These are phyloP conservation scores for Rosalia funebris DNA, from an alignment of 2,888 invertebrate species.

Conservation along the genomic window DNA sequence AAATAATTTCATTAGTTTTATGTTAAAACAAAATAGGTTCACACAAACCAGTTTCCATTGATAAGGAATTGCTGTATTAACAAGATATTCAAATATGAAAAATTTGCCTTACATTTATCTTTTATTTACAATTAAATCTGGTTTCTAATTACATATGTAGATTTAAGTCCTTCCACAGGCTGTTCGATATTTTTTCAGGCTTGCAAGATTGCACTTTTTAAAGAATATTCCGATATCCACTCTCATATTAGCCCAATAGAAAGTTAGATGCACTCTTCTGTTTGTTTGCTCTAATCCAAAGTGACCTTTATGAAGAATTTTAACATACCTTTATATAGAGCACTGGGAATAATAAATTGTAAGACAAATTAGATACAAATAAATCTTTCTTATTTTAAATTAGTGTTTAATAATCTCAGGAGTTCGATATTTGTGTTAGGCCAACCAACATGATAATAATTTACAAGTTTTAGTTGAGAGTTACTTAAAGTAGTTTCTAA, in stretches of 20 bases:
- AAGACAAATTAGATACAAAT: conserved; percentile 8
- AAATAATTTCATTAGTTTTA: too few species aligned
- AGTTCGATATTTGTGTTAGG: neutral
- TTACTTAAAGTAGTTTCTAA: neutral
- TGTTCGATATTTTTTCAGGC: too few species aligned
- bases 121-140: too few species aligned
- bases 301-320: conserved; percentile 23
- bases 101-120: too few species aligned
- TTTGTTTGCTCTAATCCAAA: conserved; percentile 26
- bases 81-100: too few species aligned
- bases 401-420: neutral
- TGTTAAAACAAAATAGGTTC: too few species aligned
- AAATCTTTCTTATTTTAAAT: neutral
- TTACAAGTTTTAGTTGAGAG: neutral
- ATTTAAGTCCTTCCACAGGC: too few species aligned
- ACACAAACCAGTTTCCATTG: too few species aligned
- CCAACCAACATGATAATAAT: conserved; percentile 1
- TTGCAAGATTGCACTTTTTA: conserved; percentile 11
- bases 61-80: too few species aligned
- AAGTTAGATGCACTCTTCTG: conserved; percentile 17
- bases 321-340: conserved; percentile 12
- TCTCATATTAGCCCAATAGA: conserved; percentile 19
- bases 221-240: conserved; percentile 13
- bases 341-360: conserved; percentile 17
- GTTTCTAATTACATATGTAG: too few species aligned